Evolutionary conservation across 2,113 vertebrate species (phyloP), one percentile per base, ranked within the genome.

Genomic region (Nettapus auritus): DNA sequence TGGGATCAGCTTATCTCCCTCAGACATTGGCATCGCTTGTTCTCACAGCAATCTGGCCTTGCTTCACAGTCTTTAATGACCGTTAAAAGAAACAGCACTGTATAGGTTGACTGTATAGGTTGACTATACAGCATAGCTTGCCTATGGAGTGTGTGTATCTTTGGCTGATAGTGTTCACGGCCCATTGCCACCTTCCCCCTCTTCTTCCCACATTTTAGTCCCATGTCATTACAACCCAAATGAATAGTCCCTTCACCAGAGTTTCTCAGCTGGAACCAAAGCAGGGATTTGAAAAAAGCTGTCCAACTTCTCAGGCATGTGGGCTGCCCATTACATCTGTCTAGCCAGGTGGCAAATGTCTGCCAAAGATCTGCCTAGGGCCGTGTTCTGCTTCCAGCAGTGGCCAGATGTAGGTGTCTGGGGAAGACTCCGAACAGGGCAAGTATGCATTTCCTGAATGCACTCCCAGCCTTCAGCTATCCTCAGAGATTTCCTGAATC

Each of bases 401-500:
- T n/a, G 68, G 68, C 91, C 83, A 86, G 64, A 81, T 67, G 64
- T 70, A 46, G 16, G 8, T 83, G 68, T 68, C 66, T 52, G 33
- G 75, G 62, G 71, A 88, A 93, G 53, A 21, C 40, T 81, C 92
- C 29, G 40, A 53, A 66, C 63, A 68, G 13, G 33, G 25, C 34
- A 75, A 87, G 13, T 5, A 34, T 28, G 50, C 15, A 59, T 79
- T 75, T 95, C 70, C 64, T 69, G 23, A 53, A 44, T 19, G 29
- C 28, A 2, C 19, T 62, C 31, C 52, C 34, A 57, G 19, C 44
- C 59, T 92, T 83, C 44, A 70, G 11, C 36, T 80, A 16, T 74
- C 73, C 77, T 66, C 63, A 74, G 76, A 64, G 56, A 81, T 67
- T 92, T 94, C 53, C 89, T 77, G 31, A 86, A n/a, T 48, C 55